Conservation (phyloP, 2,797 vertebrate genomes). For the Macropodus opercularis region DNA sequence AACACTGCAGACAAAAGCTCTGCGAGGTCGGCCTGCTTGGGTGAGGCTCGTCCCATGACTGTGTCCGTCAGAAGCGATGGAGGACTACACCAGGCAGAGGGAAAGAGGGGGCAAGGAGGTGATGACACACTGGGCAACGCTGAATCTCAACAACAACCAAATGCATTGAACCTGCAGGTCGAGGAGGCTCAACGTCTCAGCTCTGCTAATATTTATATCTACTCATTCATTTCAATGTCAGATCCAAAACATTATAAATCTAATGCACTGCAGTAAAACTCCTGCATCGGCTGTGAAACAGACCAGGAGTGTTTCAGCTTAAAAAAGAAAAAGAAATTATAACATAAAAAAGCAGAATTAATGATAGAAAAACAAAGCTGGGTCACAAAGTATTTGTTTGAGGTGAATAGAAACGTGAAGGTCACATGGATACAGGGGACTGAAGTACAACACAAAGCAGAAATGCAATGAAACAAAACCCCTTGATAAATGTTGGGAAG, state of each 20-base stretch:
- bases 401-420: constrained; percentile 20
- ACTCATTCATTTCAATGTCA: too few species aligned
- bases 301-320: too few species aligned
- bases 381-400: too few species aligned
- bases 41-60: constrained; percentile 4
- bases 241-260: too few species aligned
- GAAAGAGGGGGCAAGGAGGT: constrained; percentile 2
- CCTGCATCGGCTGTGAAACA: too few species aligned
- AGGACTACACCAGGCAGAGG: constrained; percentile 5
- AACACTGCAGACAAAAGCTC: constrained; percentile 29
- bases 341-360: too few species aligned
- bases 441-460: constrained; percentile 8
- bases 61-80: constrained; percentile 26
- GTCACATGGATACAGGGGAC: constrained; percentile 8
- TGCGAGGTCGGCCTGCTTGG: constrained; percentile 3
- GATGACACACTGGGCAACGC: constrained; percentile 28
- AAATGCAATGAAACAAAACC: not conserved
- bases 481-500: not conserved
- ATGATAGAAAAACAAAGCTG: too few species aligned
- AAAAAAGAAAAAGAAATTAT: too few species aligned
- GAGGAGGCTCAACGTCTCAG: constrained; percentile 14
- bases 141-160: constrained; percentile 34
- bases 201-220: not conserved
- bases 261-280: too few species aligned
- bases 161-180: constrained; percentile 29